Base-by-base conservation (phyloP, 1,140 invertebrate species). In the Portunus trituberculatus region DNA sequence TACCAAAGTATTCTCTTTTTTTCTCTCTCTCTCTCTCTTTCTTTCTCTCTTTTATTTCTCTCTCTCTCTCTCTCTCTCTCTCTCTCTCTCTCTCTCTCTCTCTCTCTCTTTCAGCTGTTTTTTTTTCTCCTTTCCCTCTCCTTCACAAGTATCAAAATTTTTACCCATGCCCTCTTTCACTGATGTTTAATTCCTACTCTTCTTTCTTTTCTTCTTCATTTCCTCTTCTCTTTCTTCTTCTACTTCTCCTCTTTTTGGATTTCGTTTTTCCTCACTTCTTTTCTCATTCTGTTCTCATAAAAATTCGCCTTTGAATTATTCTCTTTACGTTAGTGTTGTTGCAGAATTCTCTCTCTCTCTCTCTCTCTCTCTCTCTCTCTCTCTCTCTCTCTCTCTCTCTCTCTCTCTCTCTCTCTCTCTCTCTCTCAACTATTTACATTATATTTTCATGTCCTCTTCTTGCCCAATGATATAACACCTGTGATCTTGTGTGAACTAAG, bases 221-320 rank as follows among this genome's bases (percentile, higher is more conserved):
- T 10, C 52, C 12, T 10, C 52, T 59, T 10, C 52, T 59, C 52
- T 10, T 59, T 20, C 52, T 59, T 10, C 52, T 59, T 10, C 52
- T 59, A 2, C 52, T 59, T 10, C 52, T 59, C 52, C 52, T 59
- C 52, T 10, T 59, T 20, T 10, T 59, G 10, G 52, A 59, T 59
- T 10, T 10, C 52, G 39, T 59, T 59, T 59, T 59, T 59, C 52
- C 8, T 10, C 10, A 59, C 52, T 20, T 59, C 52, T 59, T 59
- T 59, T 59, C 52, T 59, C 52, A 59, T 59, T 10, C 8, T 59
- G 0, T 76, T 76, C 67, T 76, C 67, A 76, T 76, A 76, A 76
- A 76, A 8, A 76, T 76, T 76, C 67, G 67, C n/a, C 67, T 76
- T 76, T 76, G 25, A n/a, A 76, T 76, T 76, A 76, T 76, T 76